A percentile compares a stretch with the other conserved stretches of the same genome.
Evolutionary conservation across 2,888 invertebrate genomes (phyloP).

Genomic region (Agrilus mali): DNA sequence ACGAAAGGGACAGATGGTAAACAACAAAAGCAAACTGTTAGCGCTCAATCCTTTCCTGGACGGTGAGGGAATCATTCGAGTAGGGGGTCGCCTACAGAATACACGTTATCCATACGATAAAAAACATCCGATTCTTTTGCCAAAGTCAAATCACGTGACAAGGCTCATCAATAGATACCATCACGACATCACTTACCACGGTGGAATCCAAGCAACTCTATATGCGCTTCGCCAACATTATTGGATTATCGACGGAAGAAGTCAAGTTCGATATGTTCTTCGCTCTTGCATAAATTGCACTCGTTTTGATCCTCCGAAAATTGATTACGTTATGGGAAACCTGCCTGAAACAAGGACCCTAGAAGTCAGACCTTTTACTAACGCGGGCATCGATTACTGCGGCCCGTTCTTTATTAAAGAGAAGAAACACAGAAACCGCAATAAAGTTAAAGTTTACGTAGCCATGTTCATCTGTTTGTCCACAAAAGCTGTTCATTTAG

Average conservation of each 20-base stretch:
- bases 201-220: conserved; percentile 8
- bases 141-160: conserved; percentile 7
- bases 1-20: neutral
- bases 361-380: conserved; percentile 15
- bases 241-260: conserved; percentile 6
- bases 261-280: conserved; percentile 1
- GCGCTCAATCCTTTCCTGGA: conserved; percentile 14
- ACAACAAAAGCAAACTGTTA: conserved; percentile 5
- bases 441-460: conserved; percentile 5
- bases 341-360: conserved; percentile 15
- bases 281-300: conserved; percentile 5
- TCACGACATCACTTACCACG: conserved; percentile 8
- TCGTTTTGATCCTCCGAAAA: conserved; percentile 1
- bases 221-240: conserved; percentile 4
- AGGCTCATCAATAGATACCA: conserved; percentile 8
- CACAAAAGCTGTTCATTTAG: conserved; percentile 15
- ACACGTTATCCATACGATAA: conserved; percentile 1
- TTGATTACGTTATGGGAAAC: conserved; percentile 15
- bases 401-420: conserved; percentile 16
- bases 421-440: conserved; percentile 9
- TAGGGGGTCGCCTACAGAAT: conserved; percentile 7
- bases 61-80: conserved; percentile 5
- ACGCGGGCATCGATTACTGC: conserved; percentile 17
- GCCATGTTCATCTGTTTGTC: conserved; percentile 17
- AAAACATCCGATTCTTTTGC: conserved; percentile 9